Evolutionary conservation across 2,113 vertebrate species (phyloP).

Genomic region (Melanocharis versteri): DNA sequence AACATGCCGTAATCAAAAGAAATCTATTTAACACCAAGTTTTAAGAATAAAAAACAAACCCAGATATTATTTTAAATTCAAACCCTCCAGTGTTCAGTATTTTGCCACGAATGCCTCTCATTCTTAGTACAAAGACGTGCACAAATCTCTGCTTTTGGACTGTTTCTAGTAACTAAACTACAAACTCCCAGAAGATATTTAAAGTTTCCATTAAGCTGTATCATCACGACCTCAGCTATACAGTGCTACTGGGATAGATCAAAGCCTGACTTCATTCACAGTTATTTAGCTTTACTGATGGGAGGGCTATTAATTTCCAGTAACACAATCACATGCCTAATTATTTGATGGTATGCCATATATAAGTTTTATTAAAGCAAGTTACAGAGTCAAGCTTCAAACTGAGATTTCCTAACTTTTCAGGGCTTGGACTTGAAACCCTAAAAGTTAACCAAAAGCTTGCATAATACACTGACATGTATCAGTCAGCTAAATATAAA

Average conservation of each 20-base stretch:
- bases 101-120: not conserved
- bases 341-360: not conserved
- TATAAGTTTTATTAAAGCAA: not conserved
- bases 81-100: not conserved
- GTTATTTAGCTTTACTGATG: not conserved
- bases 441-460: not conserved
- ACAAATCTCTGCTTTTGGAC: not conserved
- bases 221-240: not conserved
- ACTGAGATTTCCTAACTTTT: not conserved
- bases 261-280: not conserved
- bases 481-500: not conserved
- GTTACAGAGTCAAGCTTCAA: not conserved
- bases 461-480: not conserved
- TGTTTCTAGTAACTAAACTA: not conserved
- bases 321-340: not conserved
- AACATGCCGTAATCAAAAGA: not conserved
- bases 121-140: not conserved
- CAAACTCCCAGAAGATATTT: not conserved
- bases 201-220: not conserved
- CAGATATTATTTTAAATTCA: not conserved
- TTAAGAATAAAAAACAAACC: not conserved
- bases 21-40: not conserved
- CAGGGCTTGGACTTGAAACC: not conserved
- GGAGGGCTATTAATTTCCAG: not conserved
- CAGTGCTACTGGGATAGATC: not conserved